These are phyloP conservation scores for Biston betularia DNA, from an alignment of 2,888 invertebrate species.

Conservation along the genomic window DNA sequence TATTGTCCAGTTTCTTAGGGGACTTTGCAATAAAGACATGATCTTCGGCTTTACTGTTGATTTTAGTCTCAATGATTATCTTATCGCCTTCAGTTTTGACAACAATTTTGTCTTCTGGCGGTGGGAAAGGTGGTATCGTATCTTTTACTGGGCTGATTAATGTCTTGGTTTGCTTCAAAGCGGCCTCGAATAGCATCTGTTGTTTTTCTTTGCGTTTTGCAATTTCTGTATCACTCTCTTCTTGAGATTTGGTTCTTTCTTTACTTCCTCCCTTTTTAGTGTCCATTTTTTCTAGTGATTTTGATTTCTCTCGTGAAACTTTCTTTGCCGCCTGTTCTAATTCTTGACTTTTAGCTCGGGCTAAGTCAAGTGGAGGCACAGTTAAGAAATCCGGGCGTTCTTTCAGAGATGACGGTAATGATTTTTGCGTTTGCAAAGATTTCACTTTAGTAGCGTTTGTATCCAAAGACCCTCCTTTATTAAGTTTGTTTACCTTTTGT, in stretches of 20 bases:
- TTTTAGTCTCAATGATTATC: conserved; percentile 90
- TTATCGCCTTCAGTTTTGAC: conserved; percentile 90
- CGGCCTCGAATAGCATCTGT: conserved; percentile 91
- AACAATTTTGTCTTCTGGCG: conserved; percentile 90
- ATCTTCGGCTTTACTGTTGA: conserved; percentile 91
- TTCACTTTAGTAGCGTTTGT: conserved; percentile 80
- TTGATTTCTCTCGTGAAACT: conserved; percentile 88
- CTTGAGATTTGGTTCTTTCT: conserved; percentile 90
- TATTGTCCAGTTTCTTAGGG: conserved; percentile 89
- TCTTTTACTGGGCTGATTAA: conserved; percentile 91
- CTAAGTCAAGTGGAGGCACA: conserved; percentile 84
- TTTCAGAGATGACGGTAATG: conserved; percentile 83
- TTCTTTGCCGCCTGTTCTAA: conserved; percentile 82
- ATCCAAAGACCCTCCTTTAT: conserved; percentile 81
- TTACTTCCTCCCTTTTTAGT: conserved; percentile 85
- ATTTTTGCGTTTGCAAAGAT: conserved; percentile 83
- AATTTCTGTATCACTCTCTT: conserved; percentile 90
- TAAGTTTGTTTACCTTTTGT: conserved; percentile 73
- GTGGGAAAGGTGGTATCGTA: conserved; percentile 89
- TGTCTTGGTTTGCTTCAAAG: conserved; percentile 91
- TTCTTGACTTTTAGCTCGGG: conserved; percentile 87
- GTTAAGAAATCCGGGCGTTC: conserved; percentile 83
- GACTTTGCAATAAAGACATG: conserved; percentile 92
- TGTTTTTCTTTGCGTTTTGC: conserved; percentile 91
- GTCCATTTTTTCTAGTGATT: conserved; percentile 89